Percentiles rank a stretch among this genome's conserved stretches.
Conservation (phyloP, 2,113 vertebrate species). For the Trichechus manatus region DNA sequence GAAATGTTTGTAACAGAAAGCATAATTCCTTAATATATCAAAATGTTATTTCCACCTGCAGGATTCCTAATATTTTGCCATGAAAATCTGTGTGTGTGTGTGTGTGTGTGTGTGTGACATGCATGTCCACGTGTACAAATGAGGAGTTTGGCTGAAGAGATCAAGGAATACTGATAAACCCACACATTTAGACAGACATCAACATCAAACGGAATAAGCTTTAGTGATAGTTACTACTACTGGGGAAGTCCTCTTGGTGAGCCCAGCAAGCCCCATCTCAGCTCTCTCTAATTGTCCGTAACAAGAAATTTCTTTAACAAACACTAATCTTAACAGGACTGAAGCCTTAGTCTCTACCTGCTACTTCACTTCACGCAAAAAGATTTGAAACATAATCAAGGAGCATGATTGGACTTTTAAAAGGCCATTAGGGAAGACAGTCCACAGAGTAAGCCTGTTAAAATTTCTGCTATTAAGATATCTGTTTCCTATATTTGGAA, state of each 20-base stretch:
- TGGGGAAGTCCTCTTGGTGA: background rate
- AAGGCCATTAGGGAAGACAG: constrained; percentile 60
- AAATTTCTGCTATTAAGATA: constrained; percentile 73
- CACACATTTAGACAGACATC: constrained; percentile 33
- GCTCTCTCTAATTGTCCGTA: constrained; percentile 18
- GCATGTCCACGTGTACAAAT: background rate
- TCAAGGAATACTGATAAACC: background rate
- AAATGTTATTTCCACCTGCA: constrained; percentile 42
- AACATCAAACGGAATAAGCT: background rate
- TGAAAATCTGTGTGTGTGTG: background rate
- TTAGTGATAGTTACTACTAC: constrained; percentile 13
- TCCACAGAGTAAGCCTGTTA: constrained; percentile 54
- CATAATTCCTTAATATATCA: background rate
- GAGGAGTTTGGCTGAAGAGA: background rate
- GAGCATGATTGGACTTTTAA: constrained; percentile 61
- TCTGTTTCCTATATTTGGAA: constrained; percentile 72
- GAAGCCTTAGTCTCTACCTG: background rate
- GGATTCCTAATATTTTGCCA: background rate
- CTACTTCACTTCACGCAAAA: constrained; percentile 62
- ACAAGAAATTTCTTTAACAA: constrained; percentile 62
- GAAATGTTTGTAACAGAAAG: constrained; percentile 7
- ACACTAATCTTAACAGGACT: constrained; percentile 38
- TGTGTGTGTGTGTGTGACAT: background rate
- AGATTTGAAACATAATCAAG: constrained; percentile 35
- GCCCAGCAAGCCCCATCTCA: background rate